phyloP scores from a whole-genome alignment of 1,140 invertebrate species.

The Nephotettix cincticeps region DNA sequence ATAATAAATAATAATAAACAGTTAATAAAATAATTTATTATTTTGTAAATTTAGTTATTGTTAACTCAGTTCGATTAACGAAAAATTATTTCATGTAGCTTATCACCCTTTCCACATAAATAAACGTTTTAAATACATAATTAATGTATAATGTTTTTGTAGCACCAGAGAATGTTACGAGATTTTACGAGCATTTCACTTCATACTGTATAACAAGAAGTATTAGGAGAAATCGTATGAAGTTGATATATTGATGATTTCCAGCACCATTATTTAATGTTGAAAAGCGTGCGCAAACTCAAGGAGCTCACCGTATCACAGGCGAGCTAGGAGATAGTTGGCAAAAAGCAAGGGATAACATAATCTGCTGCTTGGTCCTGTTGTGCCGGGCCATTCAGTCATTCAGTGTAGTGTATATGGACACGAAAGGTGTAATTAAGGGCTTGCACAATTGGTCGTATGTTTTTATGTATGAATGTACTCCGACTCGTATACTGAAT shows the following conservation, averaged over 20 bases:
- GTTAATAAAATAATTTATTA: too few species aligned
- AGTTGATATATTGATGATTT: constrained; percentile 10
- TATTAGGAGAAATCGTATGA: not conserved
- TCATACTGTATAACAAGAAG: not conserved
- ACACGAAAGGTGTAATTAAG: constrained; percentile 8
- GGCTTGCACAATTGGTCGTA: constrained; percentile 5
- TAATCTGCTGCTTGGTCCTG: constrained; percentile 18
- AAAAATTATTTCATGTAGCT: too few species aligned
- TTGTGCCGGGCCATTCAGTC: constrained; percentile 17
- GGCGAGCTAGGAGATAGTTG: constrained; percentile 2
- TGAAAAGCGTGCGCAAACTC: constrained; percentile 16
- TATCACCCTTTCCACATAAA: too few species aligned
- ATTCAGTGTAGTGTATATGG: constrained; percentile 14
- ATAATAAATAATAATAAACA: too few species aligned
- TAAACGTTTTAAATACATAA: too few species aligned
- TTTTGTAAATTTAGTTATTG: too few species aligned
- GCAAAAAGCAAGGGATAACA: constrained; percentile 18
- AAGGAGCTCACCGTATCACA: not conserved
- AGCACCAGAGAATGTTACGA: too few species aligned
- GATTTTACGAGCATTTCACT: not conserved
- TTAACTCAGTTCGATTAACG: too few species aligned
- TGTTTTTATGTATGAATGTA: constrained; percentile 19
- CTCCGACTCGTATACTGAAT: not conserved
- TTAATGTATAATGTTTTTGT: too few species aligned
- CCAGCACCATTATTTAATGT: constrained; percentile 1